Base-by-base conservation (phyloP, 1,140 invertebrate genomes). In the Drosophila carrolli region DNA sequence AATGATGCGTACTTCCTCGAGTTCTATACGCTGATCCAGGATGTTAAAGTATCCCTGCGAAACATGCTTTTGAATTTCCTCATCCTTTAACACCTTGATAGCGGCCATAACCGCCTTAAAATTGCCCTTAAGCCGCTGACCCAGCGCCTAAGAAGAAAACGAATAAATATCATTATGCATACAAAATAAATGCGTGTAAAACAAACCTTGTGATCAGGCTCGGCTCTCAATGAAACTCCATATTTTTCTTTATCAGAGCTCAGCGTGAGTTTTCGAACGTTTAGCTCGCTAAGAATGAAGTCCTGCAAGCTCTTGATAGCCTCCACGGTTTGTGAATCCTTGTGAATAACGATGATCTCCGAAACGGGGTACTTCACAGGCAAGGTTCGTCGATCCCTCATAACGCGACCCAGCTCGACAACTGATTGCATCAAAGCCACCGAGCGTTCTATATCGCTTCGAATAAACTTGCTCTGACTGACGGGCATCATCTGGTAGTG, bases 281-380 rank as follows among this genome's bases (percentile, higher is more conserved):
- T 99, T 70, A 99, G 94, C 94, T 99, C 99, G 91, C 98, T 97
- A 1, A 97, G 90, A 75, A 99, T 96, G 91, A 99, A 99, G 29
- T 94, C 94, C 90, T 98, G 94, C 23, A 99, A 93, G 8, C 95
- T 95, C 41, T 95, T 92, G 0, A 99, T 94, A 85, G 99, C 97
- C n/a, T 96, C 93, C 38, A 99, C 93, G 75, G 96, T 96, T 29
- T 95, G 92, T 40, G 93, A 83, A 83, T 99, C 96, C 78, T 97
- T 96, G 91, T 99, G 96, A 73, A 99, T 98, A 6, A 99, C 96
- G 29, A 99, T 96, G 55, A 99, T 95, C 94, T 99, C 98, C 14
- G 97, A 97, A 51, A 99, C 93, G 0, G 99, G 99, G 94, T 99
- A 99, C 93, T 99, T 99, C 0, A 99, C 94, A 0, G 98, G 98